Base-by-base conservation (phyloP, 2,113 vertebrate species). In the Neotragus pygmaeus region DNA sequence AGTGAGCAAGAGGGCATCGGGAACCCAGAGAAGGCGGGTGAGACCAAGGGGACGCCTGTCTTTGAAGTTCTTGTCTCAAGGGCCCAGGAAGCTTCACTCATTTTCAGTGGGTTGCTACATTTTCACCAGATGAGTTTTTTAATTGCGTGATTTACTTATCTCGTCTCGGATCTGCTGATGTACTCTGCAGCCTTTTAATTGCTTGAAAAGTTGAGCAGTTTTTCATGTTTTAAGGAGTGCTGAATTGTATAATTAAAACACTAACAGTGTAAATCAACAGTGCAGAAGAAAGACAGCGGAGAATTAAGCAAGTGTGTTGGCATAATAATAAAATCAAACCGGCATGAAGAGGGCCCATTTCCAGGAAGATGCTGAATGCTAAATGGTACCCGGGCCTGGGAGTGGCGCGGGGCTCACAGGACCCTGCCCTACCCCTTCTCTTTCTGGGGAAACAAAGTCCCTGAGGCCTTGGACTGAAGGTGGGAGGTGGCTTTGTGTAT, bases 171-270 rank as follows among this genome's bases (percentile, higher is more conserved):
- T 98, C 97, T 98, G 98, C 99, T 99, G 99, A 99, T 99, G 98
- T 99, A 98, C 99, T 99, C 98, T 4, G 95, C 98, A 99, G 98
- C 98, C 98, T 99, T 99, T 99, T 99, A 99, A 99, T 99, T 99
- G 99, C 99, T 97, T 91, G 98, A 97, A 96, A 98, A 99, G 99
- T 98, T 98, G 99, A 98, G 99, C 98, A 95, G 98, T 99, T 99
- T 99, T 99, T 99, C 99, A 99, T 99, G 99, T 99, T 99, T 99
- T 99, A 99, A 99, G 99, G 99, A 99, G 99, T 99, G 99, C 99
- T 99, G 99, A 99, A 99, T 99, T 99, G 99, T 99, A 98, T 99
- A 99, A 99, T 99, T 99, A 99, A 99, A 99, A 97, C 98, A 97
- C 98, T 98, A 98, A 98, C 98, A 96, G 99, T 98, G 99, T 99